Percentiles rank a stretch among this genome's conserved stretches.
Evolutionary conservation across 2,797 vertebrate species (phyloP).

Genomic region (Coracias cyanogaster): DNA sequence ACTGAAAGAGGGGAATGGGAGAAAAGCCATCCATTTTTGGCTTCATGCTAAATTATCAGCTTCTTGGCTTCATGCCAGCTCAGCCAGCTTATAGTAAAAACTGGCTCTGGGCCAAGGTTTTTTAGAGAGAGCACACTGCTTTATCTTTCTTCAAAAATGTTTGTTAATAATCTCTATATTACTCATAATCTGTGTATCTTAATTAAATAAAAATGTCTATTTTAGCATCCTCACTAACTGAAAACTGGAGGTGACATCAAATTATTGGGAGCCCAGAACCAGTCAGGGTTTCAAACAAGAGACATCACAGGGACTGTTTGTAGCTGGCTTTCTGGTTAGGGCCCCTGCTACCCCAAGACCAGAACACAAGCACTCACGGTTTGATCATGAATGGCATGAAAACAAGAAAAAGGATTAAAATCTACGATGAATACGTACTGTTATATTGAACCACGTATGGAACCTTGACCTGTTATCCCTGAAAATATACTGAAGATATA

Average conservation of each 20-base stretch:
- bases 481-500: not conserved
- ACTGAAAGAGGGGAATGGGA: constrained; percentile 18
- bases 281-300: not conserved
- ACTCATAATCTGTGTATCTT: constrained; percentile 30
- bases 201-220: constrained; percentile 61
- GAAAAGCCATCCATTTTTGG: constrained; percentile 68
- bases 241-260: not conserved
- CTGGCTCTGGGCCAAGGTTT: constrained; percentile 71
- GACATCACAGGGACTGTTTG: not conserved
- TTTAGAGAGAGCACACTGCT: constrained; percentile 43
- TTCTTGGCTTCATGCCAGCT: constrained; percentile 74
- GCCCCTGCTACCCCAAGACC: not conserved
- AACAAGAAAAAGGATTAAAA: constrained; percentile 14
- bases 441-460: not conserved
- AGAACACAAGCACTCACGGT: not conserved
- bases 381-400: not conserved
- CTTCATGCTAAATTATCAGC: constrained; percentile 68
- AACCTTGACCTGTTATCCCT: not conserved
- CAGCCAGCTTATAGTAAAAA: constrained; percentile 76
- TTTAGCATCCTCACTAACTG: constrained; percentile 44
- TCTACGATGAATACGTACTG: not conserved
- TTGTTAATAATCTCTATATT: constrained; percentile 72
- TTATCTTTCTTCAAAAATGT: constrained; percentile 62
- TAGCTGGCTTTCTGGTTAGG: not conserved
- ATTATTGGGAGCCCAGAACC: not conserved